These are phyloP conservation scores for Lycophotia porphyrea DNA, from an alignment of 2,888 invertebrate genomes.

Conservation along the genomic window DNA sequence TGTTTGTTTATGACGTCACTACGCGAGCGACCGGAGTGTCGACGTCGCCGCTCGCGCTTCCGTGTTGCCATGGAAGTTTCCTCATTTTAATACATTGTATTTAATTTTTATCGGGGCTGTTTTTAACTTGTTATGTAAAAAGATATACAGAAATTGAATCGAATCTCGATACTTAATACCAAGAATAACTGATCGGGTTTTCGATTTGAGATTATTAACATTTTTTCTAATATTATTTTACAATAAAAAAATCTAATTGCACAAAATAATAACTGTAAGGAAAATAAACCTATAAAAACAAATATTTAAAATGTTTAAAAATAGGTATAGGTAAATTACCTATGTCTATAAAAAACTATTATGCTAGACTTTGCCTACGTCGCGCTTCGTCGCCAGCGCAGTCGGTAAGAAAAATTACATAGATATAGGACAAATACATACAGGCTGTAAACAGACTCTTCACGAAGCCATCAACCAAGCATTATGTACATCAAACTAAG, in stretches of 20 bases:
- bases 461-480: too few relatives aligned
- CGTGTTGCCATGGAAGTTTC: too few relatives aligned
- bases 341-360: neutral
- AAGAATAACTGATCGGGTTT: neutral
- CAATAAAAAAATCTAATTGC: neutral
- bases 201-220: neutral
- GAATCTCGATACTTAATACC: neutral
- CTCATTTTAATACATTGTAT: too few relatives aligned
- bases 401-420: neutral
- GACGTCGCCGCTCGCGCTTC: too few relatives aligned
- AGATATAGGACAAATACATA: neutral
- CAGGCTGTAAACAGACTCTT: too few relatives aligned
- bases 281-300: neutral
- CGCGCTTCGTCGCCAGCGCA: neutral
- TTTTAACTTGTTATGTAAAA: too few relatives aligned
- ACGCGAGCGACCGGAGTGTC: too few relatives aligned
- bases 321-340: neutral
- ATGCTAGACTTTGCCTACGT: neutral
- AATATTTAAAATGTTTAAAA: neutral
- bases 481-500: too few relatives aligned
- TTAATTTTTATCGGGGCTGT: too few relatives aligned
- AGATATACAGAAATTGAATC: too few relatives aligned
- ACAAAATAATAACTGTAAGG: neutral
- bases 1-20: too few relatives aligned
- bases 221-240: neutral